Conservation (phyloP, 2,797 vertebrate genomes). For the Lateolabrax maculatus region DNA sequence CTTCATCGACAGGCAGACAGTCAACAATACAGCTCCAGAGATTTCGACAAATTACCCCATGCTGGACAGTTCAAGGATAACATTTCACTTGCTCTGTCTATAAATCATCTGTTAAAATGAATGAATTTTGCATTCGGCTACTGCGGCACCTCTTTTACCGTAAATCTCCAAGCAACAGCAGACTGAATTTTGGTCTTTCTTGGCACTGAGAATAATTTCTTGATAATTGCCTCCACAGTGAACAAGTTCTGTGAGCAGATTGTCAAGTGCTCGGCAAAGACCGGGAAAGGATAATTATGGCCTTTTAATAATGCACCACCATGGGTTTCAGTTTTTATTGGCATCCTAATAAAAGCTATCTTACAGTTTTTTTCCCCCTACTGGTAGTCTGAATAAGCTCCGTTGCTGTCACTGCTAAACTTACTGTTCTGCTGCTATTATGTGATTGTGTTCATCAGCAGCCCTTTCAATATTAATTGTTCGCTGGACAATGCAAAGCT, state of each 20-base stretch:
- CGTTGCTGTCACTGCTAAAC: conserved; percentile 13
- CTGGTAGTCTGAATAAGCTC: conserved; percentile 39
- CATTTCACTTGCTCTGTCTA: conserved; percentile 7
- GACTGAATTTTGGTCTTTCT: conserved; percentile 37
- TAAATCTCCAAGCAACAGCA: conserved; percentile 57
- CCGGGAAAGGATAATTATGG: conserved; percentile 58
- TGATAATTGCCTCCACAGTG: conserved; percentile 58
- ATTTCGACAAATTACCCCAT: conserved; percentile 25
- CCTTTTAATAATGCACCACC: conserved; percentile 57
- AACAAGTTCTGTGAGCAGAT: conserved; percentile 42
- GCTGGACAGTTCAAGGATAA: conserved; percentile 18
- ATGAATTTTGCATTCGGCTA: conserved; percentile 16
- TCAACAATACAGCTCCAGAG: conserved; percentile 14
- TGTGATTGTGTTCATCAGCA: conserved; percentile 48
- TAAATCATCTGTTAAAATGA: conserved; percentile 22
- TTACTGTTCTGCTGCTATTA: conserved; percentile 23
- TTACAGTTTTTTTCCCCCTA: conserved; percentile 2
- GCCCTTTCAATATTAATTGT: conserved; percentile 49
- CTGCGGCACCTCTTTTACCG: not conserved
- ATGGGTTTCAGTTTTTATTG: conserved; percentile 48
- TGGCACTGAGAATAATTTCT: conserved; percentile 43
- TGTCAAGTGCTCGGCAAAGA: conserved; percentile 53
- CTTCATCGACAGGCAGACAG: conserved; percentile 1
- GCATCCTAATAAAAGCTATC: conserved; percentile 41
- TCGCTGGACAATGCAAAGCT: conserved; percentile 43